Evolutionary conservation across 2,888 invertebrate genomes (phyloP).

Genomic region (Dastarcus helophoroides): DNA sequence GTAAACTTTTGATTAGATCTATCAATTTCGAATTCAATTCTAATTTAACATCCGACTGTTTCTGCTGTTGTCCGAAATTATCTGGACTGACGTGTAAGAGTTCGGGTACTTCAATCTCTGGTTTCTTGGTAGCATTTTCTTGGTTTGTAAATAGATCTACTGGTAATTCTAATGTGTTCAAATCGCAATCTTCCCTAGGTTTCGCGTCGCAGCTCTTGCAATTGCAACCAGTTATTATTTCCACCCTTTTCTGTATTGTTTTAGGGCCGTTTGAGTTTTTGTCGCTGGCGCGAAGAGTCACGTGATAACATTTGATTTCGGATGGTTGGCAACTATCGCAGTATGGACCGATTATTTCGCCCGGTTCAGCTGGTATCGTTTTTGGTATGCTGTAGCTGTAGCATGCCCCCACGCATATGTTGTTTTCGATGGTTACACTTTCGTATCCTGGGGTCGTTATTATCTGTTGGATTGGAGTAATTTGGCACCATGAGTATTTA

Average conservation of each 20-base stretch:
- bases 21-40: slow-evolving; percentile 10
- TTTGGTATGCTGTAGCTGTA: slow-evolving; percentile 60
- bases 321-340: slow-evolving; percentile 60
- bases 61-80: no score
- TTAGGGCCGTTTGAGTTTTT: slow-evolving; percentile 41
- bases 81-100: slow-evolving; percentile 17
- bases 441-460: slow-evolving; percentile 54
- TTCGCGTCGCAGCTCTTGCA: slow-evolving; percentile 49
- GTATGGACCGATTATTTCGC: slow-evolving; percentile 51
- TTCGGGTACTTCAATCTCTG: slow-evolving; percentile 20
- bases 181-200: slow-evolving; percentile 36
- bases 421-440: slow-evolving; percentile 54
- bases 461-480: slow-evolving; percentile 55
- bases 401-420: slow-evolving; percentile 60
- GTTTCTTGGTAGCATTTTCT: slow-evolving; percentile 14
- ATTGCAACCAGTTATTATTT: slow-evolving; percentile 54
- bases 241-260: slow-evolving; percentile 47
- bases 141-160: slow-evolving; percentile 28
- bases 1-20: no score
- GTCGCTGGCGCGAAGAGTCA: slow-evolving; percentile 44
- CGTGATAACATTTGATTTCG: slow-evolving; percentile 51
- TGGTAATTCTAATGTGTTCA: slow-evolving; percentile 39
- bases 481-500: slow-evolving; percentile 60
- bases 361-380: slow-evolving; percentile 55
- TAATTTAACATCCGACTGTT: no score